Percentiles rank a stretch among this genome's conserved stretches.
phyloP scores from a whole-genome alignment of 2,888 invertebrate genomes.

The Dryobotodes eremita region DNA sequence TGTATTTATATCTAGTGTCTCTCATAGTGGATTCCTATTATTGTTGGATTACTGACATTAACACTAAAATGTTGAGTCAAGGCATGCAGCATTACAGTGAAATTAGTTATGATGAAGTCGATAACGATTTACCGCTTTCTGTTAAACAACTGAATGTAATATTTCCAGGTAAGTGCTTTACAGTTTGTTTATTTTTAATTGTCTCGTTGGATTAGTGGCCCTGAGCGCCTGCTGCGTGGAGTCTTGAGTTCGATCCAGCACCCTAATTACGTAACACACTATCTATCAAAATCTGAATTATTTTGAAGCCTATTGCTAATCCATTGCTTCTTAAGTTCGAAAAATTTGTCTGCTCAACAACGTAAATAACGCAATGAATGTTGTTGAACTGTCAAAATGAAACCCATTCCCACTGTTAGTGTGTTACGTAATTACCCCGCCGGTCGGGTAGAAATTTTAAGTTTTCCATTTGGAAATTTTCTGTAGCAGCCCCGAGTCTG shows the following conservation, averaged over 20 bases:
- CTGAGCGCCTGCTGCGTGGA: not conserved
- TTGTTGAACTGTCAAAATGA: too few relatives aligned
- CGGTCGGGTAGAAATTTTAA: not conserved
- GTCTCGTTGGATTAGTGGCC: not conserved
- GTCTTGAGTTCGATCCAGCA: not conserved
- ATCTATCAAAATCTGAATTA: too few relatives aligned
- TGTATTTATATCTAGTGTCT: constrained; percentile 7
- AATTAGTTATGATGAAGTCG: constrained; percentile 23
- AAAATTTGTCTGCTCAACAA: too few relatives aligned
- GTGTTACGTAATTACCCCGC: too few relatives aligned
- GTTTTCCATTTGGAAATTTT: not conserved
- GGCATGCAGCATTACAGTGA: not conserved
- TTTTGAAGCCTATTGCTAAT: too few relatives aligned
- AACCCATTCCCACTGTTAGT: too few relatives aligned
- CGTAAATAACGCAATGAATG: too few relatives aligned
- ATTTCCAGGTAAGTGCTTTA: constrained; percentile 77
- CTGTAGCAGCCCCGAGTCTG: not conserved
- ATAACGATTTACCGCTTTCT: constrained; percentile 11
- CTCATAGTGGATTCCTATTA: constrained; percentile 17
- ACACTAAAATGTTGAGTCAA: constrained; percentile 42
- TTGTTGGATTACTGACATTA: constrained; percentile 67
- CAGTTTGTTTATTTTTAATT: not conserved
- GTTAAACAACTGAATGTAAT: constrained; percentile 71
- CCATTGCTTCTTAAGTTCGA: too few relatives aligned
- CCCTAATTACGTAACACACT: too few relatives aligned